A percentile compares a stretch with the other conserved stretches of the same genome.
Conservation (phyloP, 2,113 vertebrate genomes). For the Arenaria interpres region DNA sequence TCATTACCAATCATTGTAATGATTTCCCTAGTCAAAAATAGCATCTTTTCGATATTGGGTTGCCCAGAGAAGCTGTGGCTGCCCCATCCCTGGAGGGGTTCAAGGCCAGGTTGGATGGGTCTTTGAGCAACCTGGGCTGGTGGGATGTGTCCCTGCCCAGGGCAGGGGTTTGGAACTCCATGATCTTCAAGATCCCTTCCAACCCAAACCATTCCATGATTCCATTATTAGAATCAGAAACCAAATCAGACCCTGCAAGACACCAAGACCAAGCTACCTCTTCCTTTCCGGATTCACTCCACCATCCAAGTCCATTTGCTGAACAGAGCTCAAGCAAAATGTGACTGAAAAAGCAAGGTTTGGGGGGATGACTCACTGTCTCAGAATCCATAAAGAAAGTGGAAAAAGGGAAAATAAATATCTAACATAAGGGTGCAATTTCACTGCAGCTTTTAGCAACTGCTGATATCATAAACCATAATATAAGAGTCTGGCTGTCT, state of each 20-base stretch:
- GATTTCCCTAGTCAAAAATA: background rate
- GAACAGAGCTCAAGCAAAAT: background rate
- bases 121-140: too few species aligned
- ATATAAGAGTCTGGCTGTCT: background rate
- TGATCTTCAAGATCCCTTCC: too few species aligned
- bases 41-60: background rate
- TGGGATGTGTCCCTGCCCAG: too few species aligned
- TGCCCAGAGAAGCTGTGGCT: too few species aligned
- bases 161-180: too few species aligned
- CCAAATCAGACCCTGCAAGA: rapidly evolving
- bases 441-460: background rate
- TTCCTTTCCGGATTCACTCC: background rate
- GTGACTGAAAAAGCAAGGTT: background rate
- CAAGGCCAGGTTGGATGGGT: too few species aligned
- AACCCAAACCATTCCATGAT: too few species aligned
- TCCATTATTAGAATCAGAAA: background rate
- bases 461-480: background rate
- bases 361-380: background rate
- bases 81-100: too few species aligned
- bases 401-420: background rate
- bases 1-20: rapidly evolving
- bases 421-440: background rate
- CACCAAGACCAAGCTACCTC: background rate
- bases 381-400: background rate
- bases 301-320: background rate